Evolutionary conservation across 2,888 invertebrate species (phyloP), one percentile per base, ranked within the genome.

Genomic region (Oscheius sp.): DNA sequence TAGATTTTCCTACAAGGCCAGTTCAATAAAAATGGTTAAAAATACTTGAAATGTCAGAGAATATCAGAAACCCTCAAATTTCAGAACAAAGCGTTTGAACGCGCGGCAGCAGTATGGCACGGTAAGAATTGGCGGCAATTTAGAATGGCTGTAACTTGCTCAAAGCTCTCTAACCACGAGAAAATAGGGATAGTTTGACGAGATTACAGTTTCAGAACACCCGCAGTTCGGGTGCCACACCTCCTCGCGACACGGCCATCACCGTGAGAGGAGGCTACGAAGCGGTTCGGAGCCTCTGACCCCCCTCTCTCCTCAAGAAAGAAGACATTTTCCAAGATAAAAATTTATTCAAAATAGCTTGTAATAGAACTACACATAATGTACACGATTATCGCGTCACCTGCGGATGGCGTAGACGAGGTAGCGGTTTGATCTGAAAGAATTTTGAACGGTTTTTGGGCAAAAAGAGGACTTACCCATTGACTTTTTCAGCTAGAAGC

Each of bases 201-300:
- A 37, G 7, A 42, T 42, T 7, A 42, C 7, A 42, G 7, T 42
- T 42, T 7, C 42, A 42, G 42, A 42, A 42, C 42, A 37, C 68
- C 21, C 68, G 68, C 29, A 55, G 55, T 13, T 68, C 68, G 2
- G 63, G 65, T 4, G 47, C 65, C 21, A 68, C 68, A 2, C 68
- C 53, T 33, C 68, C 68, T 33, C 55, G 68, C 33, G 55, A 55
- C 35, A 55, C 68, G 0, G 42, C 55, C 13, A 37, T 55, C 33
- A 68, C 55, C 1, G 47, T 53, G 3, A 32, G 13, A 11, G 13
- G 55, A 21, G 55, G 68, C 33, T 53, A 37, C 42, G 68, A 68
- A 9, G 21, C 55, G 35, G 68, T 55, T 10, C 68, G 37, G 13
- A 55, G 55, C 42, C 42, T 68, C 7, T 68, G 55, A 53, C 11